phyloP scores from a whole-genome alignment of 2,113 vertebrate genomes.

The Mesembrinibis cayennensis region DNA sequence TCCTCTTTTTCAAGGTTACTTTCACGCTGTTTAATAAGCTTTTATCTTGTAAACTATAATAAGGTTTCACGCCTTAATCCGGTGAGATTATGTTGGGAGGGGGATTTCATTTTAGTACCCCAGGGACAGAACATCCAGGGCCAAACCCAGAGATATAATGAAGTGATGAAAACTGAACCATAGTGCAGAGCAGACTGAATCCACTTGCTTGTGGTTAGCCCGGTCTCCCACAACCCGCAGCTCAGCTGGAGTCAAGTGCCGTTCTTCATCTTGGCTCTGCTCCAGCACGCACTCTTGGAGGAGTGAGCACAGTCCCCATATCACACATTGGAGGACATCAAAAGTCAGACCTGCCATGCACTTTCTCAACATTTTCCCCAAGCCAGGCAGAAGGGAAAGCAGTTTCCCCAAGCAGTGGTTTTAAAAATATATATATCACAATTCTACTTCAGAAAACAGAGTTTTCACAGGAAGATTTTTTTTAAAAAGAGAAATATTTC shows the following conservation, averaged over 20 bases:
- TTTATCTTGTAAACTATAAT: constrained; percentile 39
- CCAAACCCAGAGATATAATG: not conserved
- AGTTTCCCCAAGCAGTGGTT: not conserved
- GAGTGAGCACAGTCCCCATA: not conserved
- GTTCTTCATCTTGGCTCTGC: not conserved
- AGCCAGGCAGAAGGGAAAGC: not conserved
- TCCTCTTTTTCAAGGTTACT: constrained; percentile 30
- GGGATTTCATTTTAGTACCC: not conserved
- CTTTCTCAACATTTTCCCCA: not conserved
- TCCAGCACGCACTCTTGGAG: not conserved
- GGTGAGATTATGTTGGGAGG: not conserved
- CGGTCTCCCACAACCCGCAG: not conserved
- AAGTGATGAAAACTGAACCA: not conserved
- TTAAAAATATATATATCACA: rapidly evolving
- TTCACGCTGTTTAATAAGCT: not conserved
- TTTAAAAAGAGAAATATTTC: not conserved
- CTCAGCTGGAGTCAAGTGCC: not conserved
- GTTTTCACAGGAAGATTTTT: not conserved
- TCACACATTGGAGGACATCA: not conserved
- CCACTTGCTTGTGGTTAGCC: not conserved
- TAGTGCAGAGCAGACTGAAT: not conserved
- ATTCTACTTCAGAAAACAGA: not conserved
- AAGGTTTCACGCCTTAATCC: not conserved
- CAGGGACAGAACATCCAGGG: not conserved
- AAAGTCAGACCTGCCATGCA: not conserved